phyloP scores from a whole-genome alignment of 2,888 invertebrate species.

The Drosophila falleni region DNA sequence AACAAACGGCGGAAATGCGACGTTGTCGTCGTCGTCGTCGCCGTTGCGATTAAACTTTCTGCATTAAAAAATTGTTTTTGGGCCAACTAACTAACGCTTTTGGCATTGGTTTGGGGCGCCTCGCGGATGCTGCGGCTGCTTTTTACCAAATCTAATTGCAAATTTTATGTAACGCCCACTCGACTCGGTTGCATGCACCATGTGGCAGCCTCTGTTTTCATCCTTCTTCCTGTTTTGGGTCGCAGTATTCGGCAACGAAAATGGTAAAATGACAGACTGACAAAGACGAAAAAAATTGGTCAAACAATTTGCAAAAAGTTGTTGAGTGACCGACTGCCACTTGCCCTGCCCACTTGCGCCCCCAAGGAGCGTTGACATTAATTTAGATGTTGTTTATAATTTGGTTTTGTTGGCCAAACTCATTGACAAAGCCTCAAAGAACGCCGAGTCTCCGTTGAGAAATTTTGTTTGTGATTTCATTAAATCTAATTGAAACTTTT shows the following conservation, averaged over 20 bases:
- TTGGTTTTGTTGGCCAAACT: conserved; percentile 64
- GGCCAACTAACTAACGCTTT: conserved; percentile 9
- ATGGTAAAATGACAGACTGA: no score
- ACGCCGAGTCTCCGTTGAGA: conserved; percentile 36
- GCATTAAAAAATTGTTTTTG: conserved; percentile 69
- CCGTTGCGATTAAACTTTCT: conserved; percentile 70
- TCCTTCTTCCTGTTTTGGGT: conserved; percentile 48
- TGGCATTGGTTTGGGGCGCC: conserved; percentile 12
- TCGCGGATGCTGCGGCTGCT: conserved; percentile 61
- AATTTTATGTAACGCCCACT: conserved; percentile 69
- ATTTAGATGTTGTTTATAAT: conserved; percentile 70
- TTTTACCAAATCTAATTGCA: conserved; percentile 76
- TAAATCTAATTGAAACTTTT: conserved; percentile 76
- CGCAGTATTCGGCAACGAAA: conserved; percentile 36
- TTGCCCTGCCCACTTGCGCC: background rate
- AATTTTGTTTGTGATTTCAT: conserved; percentile 72
- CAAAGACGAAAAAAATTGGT: conserved; percentile 27
- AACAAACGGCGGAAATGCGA: conserved; percentile 74
- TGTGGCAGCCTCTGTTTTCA: conserved; percentile 34
- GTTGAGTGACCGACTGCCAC: conserved; percentile 36
- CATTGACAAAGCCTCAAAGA: conserved; percentile 65
- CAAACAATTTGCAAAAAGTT: conserved; percentile 58
- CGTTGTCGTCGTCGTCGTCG: conserved; percentile 52
- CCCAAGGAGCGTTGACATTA: conserved; percentile 43
- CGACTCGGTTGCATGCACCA: conserved; percentile 43